Evolutionary conservation across 1,140 invertebrate genomes (phyloP).

Genomic region (Contarinia nasturtii): DNA sequence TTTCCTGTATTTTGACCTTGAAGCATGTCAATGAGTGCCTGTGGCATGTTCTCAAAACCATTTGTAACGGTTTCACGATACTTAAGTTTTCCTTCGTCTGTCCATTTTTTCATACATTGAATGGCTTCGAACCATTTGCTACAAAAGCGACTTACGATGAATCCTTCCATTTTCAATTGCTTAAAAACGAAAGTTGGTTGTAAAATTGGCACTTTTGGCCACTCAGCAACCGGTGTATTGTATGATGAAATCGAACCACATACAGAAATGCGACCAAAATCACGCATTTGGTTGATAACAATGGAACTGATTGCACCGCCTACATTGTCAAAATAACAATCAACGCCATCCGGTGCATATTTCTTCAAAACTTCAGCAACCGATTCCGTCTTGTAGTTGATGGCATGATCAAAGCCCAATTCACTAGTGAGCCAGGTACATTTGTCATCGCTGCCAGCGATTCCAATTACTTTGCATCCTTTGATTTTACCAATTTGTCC

Average conservation of each 20-base stretch:
- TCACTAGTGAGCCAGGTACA: conserved; percentile 42
- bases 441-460: conserved; percentile 49
- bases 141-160: conserved; percentile 29
- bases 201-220: conserved; percentile 20
- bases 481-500: conserved; percentile 57
- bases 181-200: conserved; percentile 30
- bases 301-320: conserved; percentile 39
- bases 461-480: conserved; percentile 46
- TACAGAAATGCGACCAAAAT: conserved; percentile 32
- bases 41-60: conserved; percentile 42
- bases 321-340: conserved; percentile 51
- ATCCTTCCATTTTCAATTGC: conserved; percentile 39
- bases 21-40: conserved; percentile 40
- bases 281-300: conserved; percentile 38
- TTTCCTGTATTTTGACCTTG: conserved; percentile 42
- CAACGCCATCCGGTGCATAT: conserved; percentile 39
- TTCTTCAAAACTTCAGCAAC: conserved; percentile 30
- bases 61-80: conserved; percentile 36
- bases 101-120: conserved; percentile 32
- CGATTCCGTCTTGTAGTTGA: conserved; percentile 49
- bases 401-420: conserved; percentile 45
- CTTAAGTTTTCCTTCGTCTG: conserved; percentile 35
- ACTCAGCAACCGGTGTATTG: not conserved
- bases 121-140: conserved; percentile 23
- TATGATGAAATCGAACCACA: conserved; percentile 31